A percentile compares a stretch with the other conserved stretches of the same genome.
Conservation (phyloP, 2,888 invertebrate species). For the Temnothorax unifasciatus region DNA sequence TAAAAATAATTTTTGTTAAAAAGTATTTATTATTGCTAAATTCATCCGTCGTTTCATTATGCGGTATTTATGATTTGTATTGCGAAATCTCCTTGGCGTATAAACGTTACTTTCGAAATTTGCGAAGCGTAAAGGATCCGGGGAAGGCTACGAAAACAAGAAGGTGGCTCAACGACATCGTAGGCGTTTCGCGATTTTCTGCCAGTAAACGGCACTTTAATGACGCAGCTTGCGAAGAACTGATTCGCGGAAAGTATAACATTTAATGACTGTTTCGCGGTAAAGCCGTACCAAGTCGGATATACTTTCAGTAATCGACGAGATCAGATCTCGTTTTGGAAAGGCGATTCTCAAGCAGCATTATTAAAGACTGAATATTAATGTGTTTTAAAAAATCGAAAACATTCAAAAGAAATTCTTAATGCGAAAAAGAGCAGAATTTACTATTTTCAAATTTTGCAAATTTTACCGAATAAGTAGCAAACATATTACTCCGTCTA, state of each 20-base stretch:
- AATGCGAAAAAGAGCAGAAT: not conserved
- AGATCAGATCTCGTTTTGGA: constrained; percentile 10
- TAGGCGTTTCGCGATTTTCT: constrained; percentile 54
- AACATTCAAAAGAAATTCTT: not conserved
- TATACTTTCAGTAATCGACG: constrained; percentile 26
- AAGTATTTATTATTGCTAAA: constrained; percentile 73
- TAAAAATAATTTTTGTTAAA: constrained; percentile 72
- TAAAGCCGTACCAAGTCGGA: constrained; percentile 20
- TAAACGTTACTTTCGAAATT: constrained; percentile 65
- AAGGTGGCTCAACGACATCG: constrained; percentile 25
- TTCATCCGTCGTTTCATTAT: constrained; percentile 72
- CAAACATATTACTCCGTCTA: too few species aligned
- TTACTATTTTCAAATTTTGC: not conserved
- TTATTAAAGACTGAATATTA: not conserved
- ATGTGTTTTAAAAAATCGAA: not conserved
- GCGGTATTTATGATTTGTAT: constrained; percentile 52
- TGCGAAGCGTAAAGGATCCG: constrained; percentile 39
- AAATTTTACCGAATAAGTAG: not conserved
- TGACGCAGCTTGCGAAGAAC: constrained; percentile 7
- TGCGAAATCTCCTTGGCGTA: constrained; percentile 63
- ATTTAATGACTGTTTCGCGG: constrained; percentile 59
- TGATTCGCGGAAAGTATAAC: constrained; percentile 64
- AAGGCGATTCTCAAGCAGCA: not conserved
- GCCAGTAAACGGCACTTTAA: constrained; percentile 34
- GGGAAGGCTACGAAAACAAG: constrained; percentile 32